phyloP scores from a whole-genome alignment of 2,888 invertebrate species.

The Drosophila testacea region DNA sequence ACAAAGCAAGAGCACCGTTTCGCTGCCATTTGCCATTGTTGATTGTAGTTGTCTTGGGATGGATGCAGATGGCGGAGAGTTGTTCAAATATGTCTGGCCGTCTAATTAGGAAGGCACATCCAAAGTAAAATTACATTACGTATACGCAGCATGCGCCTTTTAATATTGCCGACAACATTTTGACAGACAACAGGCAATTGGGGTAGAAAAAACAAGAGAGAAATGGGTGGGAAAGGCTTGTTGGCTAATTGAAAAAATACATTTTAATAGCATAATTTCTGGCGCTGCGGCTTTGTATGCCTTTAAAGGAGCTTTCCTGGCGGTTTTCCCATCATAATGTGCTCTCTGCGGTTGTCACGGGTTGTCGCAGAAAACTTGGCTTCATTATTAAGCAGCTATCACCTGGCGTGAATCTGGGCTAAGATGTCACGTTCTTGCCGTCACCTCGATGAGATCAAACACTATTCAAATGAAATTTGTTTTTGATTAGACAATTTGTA shows the following conservation, averaged over 20 bases:
- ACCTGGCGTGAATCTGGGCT: conserved; percentile 40
- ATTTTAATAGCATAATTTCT: conserved; percentile 72
- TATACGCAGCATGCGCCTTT: conserved; percentile 57
- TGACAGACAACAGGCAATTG: conserved; percentile 43
- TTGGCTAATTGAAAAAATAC: conserved; percentile 67
- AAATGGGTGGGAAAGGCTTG: background rate
- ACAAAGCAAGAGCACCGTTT: conserved; percentile 42
- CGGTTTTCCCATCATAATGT: conserved; percentile 14
- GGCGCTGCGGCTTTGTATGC: conserved; percentile 36
- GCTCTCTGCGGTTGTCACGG: conserved; percentile 29
- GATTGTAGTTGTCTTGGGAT: conserved; percentile 47
- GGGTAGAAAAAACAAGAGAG: conserved; percentile 11
- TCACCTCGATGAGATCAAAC: conserved; percentile 51
- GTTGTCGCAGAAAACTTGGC: conserved; percentile 1
- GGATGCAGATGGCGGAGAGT: background rate
- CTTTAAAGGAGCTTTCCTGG: conserved; percentile 16
- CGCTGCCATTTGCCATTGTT: conserved; percentile 40
- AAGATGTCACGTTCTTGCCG: conserved; percentile 43
- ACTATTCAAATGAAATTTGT: conserved; percentile 70
- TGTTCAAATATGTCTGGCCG: conserved; percentile 57
- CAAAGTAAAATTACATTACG: conserved; percentile 51
- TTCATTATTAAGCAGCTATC: conserved; percentile 40
- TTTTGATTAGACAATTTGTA: conserved; percentile 73
- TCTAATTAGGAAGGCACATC: conserved; percentile 64
- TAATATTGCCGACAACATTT: conserved; percentile 57